These are phyloP conservation scores for Aix galericulata DNA, from an alignment of 2,113 vertebrate species.

Conservation along the genomic window DNA sequence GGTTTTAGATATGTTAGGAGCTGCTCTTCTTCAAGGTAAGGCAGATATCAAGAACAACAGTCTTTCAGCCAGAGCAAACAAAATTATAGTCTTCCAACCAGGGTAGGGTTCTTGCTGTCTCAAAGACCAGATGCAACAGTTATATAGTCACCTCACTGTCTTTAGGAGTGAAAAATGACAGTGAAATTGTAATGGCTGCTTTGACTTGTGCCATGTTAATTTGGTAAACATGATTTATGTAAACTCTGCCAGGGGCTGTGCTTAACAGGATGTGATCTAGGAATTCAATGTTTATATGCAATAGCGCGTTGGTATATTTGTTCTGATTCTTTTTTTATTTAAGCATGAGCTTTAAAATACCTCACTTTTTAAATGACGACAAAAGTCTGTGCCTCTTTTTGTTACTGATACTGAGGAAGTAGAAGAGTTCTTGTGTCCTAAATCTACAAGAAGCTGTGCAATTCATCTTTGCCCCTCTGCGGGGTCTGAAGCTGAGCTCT, in stretches of 20 bases:
- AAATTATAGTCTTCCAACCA: neutral
- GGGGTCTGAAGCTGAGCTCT: neutral
- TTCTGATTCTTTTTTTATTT: neutral
- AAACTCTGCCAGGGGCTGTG: neutral
- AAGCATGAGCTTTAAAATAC: neutral
- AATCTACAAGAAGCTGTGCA: neutral
- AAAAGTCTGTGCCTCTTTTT: neutral
- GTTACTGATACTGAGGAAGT: neutral
- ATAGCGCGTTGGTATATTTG: neutral
- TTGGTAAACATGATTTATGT: neutral
- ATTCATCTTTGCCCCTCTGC: neutral
- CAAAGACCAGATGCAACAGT: neutral
- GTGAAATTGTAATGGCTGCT: neutral
- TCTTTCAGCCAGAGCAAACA: neutral
- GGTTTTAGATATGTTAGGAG: neutral
- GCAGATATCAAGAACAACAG: neutral
- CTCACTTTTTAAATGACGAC: neutral
- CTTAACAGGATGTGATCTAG: neutral
- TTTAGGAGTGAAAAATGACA: neutral
- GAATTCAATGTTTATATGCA: neutral
- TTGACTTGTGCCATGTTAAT: neutral
- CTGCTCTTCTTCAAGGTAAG: neutral
- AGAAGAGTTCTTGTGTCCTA: neutral
- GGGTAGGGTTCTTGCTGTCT: neutral
- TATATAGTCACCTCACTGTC: neutral